Evolutionary conservation across 2,113 vertebrate species (phyloP).

Genomic region (Castor canadensis): DNA sequence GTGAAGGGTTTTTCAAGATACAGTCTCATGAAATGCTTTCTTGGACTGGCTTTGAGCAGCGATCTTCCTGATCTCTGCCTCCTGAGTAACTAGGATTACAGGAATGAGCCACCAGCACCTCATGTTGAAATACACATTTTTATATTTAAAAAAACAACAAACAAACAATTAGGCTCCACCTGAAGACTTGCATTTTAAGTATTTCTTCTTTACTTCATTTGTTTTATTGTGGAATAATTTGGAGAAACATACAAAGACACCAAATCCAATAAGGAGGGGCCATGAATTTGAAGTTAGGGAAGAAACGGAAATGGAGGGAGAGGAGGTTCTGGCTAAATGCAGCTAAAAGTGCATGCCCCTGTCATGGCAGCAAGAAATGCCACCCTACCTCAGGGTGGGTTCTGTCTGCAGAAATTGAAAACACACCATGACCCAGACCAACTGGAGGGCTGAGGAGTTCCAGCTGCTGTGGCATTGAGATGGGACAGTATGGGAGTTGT

Average conservation of each 20-base stretch:
- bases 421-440: too few species aligned
- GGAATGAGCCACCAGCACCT: too few species aligned
- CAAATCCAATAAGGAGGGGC: neutral
- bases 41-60: too few species aligned
- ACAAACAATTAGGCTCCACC: neutral
- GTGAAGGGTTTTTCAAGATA: too few species aligned
- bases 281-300: too few species aligned
- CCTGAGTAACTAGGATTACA: too few species aligned
- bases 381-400: neutral
- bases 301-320: neutral
- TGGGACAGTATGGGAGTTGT: accelerated
- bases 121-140: neutral
- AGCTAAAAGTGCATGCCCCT: neutral
- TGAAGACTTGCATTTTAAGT: neutral
- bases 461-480: neutral
- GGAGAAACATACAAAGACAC: neutral
- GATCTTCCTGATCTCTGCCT: too few species aligned
- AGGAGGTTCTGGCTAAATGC: neutral
- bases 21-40: too few species aligned
- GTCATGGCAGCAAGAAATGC: neutral
- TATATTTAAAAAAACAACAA: too few species aligned
- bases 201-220: neutral
- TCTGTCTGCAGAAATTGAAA: neutral
- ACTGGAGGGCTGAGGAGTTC: neutral
- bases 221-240: neutral